Conservation (phyloP, 2,113 vertebrate genomes). For the Thalassarche chlororhynchos region DNA sequence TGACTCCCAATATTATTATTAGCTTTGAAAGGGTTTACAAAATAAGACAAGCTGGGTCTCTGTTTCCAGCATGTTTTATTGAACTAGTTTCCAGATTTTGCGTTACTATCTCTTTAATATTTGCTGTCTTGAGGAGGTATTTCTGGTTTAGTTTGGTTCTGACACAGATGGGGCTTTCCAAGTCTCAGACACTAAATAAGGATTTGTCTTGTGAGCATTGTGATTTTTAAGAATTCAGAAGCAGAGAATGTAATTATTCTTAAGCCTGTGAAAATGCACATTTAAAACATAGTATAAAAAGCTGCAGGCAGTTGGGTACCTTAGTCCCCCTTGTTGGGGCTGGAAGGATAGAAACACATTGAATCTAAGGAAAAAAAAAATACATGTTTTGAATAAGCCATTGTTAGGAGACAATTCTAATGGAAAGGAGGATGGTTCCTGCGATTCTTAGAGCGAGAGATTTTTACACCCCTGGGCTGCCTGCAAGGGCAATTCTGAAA, state of each 20-base stretch:
- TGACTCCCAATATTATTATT: background rate
- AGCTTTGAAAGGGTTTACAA: background rate
- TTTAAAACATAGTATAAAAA: background rate
- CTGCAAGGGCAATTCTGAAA: background rate
- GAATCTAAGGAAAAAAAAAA: conserved; percentile 7
- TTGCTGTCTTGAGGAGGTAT: background rate
- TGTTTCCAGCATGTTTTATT: background rate
- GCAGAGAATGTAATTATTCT: background rate
- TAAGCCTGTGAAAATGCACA: background rate
- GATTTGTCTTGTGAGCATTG: background rate
- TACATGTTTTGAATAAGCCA: background rate
- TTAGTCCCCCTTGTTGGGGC: background rate
- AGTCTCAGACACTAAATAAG: background rate
- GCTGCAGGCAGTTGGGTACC: background rate
- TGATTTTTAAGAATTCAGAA: background rate
- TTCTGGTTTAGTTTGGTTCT: background rate
- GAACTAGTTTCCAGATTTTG: background rate
- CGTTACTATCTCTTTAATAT: background rate
- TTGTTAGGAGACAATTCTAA: conserved; percentile 6
- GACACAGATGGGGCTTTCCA: background rate
- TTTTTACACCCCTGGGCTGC: background rate
- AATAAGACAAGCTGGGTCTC: background rate
- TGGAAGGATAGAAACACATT: background rate
- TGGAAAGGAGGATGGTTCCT: background rate
- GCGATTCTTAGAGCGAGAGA: background rate